These are phyloP conservation scores for Idaea biselata DNA, from an alignment of 2,888 invertebrate genomes.

Conservation along the genomic window DNA sequence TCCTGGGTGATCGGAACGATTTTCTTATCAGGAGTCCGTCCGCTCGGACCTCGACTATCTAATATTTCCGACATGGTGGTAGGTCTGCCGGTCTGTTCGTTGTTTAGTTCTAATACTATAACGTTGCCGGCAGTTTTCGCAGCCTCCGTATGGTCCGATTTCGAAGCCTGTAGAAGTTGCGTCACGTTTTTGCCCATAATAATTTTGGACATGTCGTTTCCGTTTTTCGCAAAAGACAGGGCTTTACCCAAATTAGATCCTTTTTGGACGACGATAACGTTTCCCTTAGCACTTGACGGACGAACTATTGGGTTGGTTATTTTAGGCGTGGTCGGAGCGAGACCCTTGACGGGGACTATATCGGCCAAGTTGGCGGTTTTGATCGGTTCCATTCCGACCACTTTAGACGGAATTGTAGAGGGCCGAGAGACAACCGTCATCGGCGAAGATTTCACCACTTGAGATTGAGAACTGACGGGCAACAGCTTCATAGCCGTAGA, in stretches of 20 bases:
- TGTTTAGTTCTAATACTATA: conserved; percentile 72
- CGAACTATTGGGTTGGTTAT: conserved; percentile 68
- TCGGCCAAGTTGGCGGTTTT: conserved; percentile 74
- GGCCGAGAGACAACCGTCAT: conserved; percentile 63
- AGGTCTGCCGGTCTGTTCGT: conserved; percentile 68
- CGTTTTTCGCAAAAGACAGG: conserved; percentile 69
- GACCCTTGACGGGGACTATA: conserved; percentile 69
- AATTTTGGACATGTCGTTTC: conserved; percentile 74
- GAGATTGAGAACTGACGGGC: conserved; percentile 66
- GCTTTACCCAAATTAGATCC: conserved; percentile 76
- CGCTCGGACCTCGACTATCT: conserved; percentile 52
- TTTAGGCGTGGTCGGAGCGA: conserved; percentile 61
- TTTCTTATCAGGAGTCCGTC: conserved; percentile 45
- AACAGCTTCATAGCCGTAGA: conserved; percentile 72
- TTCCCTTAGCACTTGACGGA: conserved; percentile 74
- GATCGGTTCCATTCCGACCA: conserved; percentile 51
- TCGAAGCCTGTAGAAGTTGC: conserved; percentile 66
- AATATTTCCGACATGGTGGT: conserved; percentile 75
- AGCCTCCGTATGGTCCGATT: conserved; percentile 57
- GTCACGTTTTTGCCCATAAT: conserved; percentile 77
- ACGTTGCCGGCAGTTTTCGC: conserved; percentile 68
- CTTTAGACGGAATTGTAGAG: conserved; percentile 51
- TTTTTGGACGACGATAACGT: conserved; percentile 82
- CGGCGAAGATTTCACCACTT: conserved; percentile 46
- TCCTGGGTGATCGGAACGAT: conserved; percentile 75